Conservation (phyloP, 2,797 vertebrate species). For the Naso thynnoides region DNA sequence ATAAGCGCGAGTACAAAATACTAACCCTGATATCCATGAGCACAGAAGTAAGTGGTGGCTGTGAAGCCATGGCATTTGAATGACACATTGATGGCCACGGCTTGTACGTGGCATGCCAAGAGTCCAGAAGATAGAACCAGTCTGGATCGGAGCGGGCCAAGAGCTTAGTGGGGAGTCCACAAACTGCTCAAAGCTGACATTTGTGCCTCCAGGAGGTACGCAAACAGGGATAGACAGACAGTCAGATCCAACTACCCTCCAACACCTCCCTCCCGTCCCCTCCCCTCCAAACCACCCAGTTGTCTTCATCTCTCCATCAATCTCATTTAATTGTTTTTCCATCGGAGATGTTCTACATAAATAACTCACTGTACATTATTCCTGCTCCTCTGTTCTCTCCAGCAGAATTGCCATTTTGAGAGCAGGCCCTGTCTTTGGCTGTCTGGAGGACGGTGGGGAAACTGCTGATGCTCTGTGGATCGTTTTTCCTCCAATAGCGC, state of each 20-base stretch:
- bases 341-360: constrained; percentile 74
- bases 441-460: constrained; percentile 66
- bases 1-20: constrained; percentile 49
- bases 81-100: constrained; percentile 85
- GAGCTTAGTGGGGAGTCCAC: constrained; percentile 89
- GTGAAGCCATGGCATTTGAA: constrained; percentile 83
- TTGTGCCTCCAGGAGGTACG: constrained; percentile 88
- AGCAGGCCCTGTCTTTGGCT: constrained; percentile 58
- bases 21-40: constrained; percentile 74
- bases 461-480: constrained; percentile 82
- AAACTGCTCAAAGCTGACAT: constrained; percentile 90
- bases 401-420: constrained; percentile 68
- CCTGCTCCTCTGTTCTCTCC: constrained; percentile 62
- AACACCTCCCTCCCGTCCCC: constrained; percentile 33
- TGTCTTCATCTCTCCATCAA: constrained; percentile 77
- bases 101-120: constrained; percentile 79
- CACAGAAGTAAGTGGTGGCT: constrained; percentile 73
- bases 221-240: constrained; percentile 83
- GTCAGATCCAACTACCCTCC: constrained; percentile 69
- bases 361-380: constrained; percentile 69
- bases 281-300: constrained; percentile 46
- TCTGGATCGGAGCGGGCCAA: constrained; percentile 86
- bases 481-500: constrained; percentile 75
- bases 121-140: constrained; percentile 89
- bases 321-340: constrained; percentile 83